These are phyloP conservation scores for Oncopodura yosiiana DNA, from an alignment of 1,140 invertebrate genomes.

Conservation along the genomic window DNA sequence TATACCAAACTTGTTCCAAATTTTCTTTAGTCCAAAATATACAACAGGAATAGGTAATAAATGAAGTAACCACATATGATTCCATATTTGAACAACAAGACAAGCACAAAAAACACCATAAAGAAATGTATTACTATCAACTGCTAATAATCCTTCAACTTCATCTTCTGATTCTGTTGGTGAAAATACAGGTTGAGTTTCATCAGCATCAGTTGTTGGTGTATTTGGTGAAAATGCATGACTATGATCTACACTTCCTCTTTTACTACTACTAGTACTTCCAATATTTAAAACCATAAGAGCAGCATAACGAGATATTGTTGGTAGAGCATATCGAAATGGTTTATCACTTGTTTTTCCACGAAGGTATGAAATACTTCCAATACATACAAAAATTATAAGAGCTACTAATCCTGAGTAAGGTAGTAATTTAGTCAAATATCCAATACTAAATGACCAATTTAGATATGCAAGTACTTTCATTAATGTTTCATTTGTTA, in stretches of 20 bases:
- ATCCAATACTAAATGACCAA: conserved; percentile 14
- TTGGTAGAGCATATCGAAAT: conserved; percentile 9
- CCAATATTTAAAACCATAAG: conserved; percentile 30
- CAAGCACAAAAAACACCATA: conserved; percentile 58
- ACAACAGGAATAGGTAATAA: conserved; percentile 55
- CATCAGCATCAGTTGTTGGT: too few relatives aligned
- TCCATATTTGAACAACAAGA: conserved; percentile 57
- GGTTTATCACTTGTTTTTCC: neutral
- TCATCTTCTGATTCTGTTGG: conserved; percentile 34
- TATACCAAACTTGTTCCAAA: conserved; percentile 14
- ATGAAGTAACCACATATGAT: conserved; percentile 58
- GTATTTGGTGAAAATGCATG: neutral
- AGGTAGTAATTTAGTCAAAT: conserved; percentile 12
- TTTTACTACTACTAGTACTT: neutral
- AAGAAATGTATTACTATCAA: conserved; percentile 52
- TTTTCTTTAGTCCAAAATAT: conserved; percentile 43
- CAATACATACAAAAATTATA: conserved; percentile 8
- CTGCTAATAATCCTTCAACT: conserved; percentile 32
- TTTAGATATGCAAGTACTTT: conserved; percentile 7
- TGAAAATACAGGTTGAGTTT: too few relatives aligned
- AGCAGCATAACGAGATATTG: conserved; percentile 18
- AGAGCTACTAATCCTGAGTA: conserved; percentile 15
- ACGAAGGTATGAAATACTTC: conserved; percentile 6
- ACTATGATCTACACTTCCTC: neutral
- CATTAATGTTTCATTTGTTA: neutral